Base-by-base conservation (phyloP, 2,113 vertebrate species). In the Proterorhinus semilunaris region DNA sequence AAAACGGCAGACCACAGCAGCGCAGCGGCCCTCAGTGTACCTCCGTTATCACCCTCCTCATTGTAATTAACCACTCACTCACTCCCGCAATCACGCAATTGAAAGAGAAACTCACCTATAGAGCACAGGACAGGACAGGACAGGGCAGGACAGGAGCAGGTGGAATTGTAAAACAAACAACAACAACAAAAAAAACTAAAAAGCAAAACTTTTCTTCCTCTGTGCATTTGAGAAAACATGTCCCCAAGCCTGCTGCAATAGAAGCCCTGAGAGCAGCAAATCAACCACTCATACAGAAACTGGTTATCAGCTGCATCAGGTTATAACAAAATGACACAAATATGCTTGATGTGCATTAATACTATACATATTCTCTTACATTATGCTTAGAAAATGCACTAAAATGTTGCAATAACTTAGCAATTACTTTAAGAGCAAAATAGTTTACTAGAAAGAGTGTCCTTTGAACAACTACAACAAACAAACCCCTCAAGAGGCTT, bases 1-100 rank as follows among this genome's bases (percentile, higher is more conserved):
- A 95, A 94, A 94, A 94, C 97, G 95, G 96, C 95, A 96, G 95
- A 94, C 94, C 94, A 95, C 94, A 94, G 94, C 91, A 89, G 85
- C 73, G 76, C 79, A 81, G 85, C 83, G 84, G 83, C 12, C 71
- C 75, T 80, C 55, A 27, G 9, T 69, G 76, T 70, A 75, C 44
- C 76, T 65, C 69, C 46, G 57, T 70, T 77, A 79, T 64, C 58
- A 61, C 44, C 65, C 71, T 61, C 65, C 65, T 66, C 45, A 36
- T 75, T 50, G 27, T 68, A 9, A 6, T 13, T 2, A 7, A 13
- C 66, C 71, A 57, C 27, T 69, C 75, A 7, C 71, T 64, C 70
- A 27, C 50, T 21, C 66, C 44, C 42, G 50, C 77, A 69, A 57
- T 76, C 80, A 59, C 81, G 77, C 77, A 72, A 76, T 80, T 82